Conservation (phyloP, 2,113 vertebrate genomes). For the Lagopus muta region DNA sequence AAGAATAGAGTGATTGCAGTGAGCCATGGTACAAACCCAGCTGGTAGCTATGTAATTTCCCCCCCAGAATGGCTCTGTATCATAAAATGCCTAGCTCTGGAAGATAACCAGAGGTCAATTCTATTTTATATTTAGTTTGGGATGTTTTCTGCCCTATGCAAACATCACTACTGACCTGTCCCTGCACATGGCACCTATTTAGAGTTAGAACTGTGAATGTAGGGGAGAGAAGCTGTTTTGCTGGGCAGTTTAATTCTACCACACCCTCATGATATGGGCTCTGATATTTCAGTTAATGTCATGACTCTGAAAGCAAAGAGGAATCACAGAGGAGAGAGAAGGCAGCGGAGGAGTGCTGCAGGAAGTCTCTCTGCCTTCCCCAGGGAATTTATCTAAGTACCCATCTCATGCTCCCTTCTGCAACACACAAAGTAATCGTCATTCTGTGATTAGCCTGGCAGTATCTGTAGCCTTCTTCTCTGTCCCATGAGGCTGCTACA, state of each 20-base stretch:
- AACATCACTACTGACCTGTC: not conserved
- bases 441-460: not conserved
- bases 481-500: not conserved
- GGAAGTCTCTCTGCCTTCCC: not conserved
- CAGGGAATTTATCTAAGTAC: not conserved
- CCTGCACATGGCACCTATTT: not conserved
- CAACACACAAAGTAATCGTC: not conserved
- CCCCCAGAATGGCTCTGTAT: accelerated
- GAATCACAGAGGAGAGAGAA: not conserved
- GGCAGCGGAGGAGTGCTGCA: not conserved
- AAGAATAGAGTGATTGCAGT: not conserved
- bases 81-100: not conserved
- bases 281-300: not conserved
- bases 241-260: not conserved
- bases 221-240: not conserved
- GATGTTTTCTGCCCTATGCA: not conserved
- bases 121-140: not conserved
- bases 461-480: not conserved
- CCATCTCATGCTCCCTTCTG: not conserved
- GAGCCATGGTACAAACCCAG: not conserved
- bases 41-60: not conserved
- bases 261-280: not conserved
- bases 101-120: not conserved
- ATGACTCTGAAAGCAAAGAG: not conserved
- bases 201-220: not conserved